These are phyloP conservation scores for Synergus itoensis DNA, from an alignment of 2,888 invertebrate species.

Conservation along the genomic window DNA sequence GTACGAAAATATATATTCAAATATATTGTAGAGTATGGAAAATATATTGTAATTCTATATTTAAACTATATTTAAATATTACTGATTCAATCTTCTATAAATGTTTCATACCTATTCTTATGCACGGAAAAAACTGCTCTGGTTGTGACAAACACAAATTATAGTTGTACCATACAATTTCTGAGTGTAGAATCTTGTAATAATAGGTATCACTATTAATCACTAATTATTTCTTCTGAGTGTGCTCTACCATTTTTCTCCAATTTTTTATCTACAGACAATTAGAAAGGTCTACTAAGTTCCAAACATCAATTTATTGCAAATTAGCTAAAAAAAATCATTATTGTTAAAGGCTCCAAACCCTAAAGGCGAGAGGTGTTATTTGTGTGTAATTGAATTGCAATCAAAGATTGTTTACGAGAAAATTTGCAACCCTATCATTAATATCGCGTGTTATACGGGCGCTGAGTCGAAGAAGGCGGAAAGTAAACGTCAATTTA, in stretches of 20 bases:
- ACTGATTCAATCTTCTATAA: background rate
- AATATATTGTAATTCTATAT: background rate
- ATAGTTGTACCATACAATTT: too few species aligned
- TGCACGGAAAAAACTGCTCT: too few species aligned
- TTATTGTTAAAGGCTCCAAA: background rate
- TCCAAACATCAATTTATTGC: background rate
- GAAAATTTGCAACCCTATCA: background rate
- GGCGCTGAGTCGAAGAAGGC: background rate
- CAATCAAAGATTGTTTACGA: background rate
- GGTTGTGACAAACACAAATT: too few species aligned
- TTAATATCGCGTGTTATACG: constrained; percentile 29
- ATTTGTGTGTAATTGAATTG: background rate
- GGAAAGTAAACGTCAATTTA: constrained; percentile 10
- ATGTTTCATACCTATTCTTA: background rate
- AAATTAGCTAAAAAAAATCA: background rate
- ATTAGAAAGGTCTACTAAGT: background rate
- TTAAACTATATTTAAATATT: too few species aligned
- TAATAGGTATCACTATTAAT: too few species aligned
- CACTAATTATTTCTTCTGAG: too few species aligned
- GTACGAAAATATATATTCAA: too few species aligned
- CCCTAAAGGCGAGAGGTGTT: too few species aligned
- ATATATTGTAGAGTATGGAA: too few species aligned
- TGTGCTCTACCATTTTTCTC: background rate
- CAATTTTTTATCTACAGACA: background rate
- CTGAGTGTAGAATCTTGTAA: too few species aligned